Base-by-base conservation (phyloP, 2,888 invertebrate species). In the Eubasilissa splendida region DNA sequence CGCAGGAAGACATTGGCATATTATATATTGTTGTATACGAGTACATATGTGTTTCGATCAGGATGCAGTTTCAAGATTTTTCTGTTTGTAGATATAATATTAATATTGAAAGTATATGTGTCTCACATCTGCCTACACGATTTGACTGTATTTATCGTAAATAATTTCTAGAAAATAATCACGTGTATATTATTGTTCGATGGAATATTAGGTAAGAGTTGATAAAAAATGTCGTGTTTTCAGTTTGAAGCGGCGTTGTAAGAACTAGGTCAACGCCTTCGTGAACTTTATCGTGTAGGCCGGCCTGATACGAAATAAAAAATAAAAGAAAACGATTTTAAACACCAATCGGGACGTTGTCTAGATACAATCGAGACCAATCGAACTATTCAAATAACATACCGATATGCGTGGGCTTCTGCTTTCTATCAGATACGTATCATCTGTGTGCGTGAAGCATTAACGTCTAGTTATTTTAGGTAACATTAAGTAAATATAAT, bases 191-290 rank as follows among this genome's bases (percentile, higher is more conserved):
- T 42, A 7, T 42, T 42, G 42, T 42, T 7, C 42, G 42, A 42
- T 42, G 7, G 42, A 42, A 42, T 42, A 42, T 42, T 42, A 42
- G 42, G 42, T 42, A 42, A 42, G 42, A 42, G 42, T 42, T 42
- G 42, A 42, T 42, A 42, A 5, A 42, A 42, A 42, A 58, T 58
- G n/a, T 58, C 58, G 58, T 58, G 58, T 58, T 58, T 58, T 42
- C 42, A 42, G 42, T 42, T 42, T 42, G 42, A 42, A 42, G 7
- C 42, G 42, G 42, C 42, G 42, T 7, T 68, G 7, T 52, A 31
- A 22, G n/a, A 71, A 71, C 14, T 71, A 54, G 71, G 71, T 71
- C 71, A 71, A 71, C 56, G 71, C 71, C 56, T 56, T 33, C 54
- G 71, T 71, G 54, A 71, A 56, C 54, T 14, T 71, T 71, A 71